Conservation (phyloP, 2,888 invertebrate species). For the Craniophora ligustri region DNA sequence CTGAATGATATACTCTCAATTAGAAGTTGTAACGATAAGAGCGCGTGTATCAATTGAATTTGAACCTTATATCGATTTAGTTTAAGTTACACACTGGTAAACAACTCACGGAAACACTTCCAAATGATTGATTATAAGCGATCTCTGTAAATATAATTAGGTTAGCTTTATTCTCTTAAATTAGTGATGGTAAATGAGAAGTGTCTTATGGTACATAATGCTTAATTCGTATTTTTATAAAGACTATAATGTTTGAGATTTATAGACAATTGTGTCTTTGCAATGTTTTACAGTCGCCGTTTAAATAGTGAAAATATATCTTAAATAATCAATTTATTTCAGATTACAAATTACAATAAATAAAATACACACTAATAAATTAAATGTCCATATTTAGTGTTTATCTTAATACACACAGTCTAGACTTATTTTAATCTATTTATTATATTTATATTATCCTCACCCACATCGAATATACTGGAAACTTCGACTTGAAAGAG, state of each 20-base stretch:
- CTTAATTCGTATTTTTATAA: slow-evolving; percentile 79
- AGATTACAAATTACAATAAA: no score
- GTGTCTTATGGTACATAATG: slow-evolving; percentile 75
- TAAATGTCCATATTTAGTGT: no score
- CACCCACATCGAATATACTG: no score
- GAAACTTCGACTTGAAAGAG: no score
- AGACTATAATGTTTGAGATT: slow-evolving; percentile 63
- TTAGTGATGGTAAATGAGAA: slow-evolving; percentile 61
- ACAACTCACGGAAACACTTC: slow-evolving; percentile 4
- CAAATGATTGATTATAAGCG: slow-evolving; percentile 50
- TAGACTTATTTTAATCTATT: not conserved
- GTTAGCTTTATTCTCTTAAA: slow-evolving; percentile 53
- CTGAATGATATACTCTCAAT: no score
- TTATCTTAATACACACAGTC: no score
- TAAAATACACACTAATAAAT: no score
- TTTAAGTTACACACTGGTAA: no score
- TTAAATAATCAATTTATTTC: no score
- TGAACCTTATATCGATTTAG: no score
- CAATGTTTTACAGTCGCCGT: slow-evolving; percentile 19
- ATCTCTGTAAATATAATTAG: slow-evolving; percentile 66
- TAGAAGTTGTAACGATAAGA: no score
- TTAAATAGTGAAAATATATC: slow-evolving; percentile 11
- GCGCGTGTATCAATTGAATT: no score
- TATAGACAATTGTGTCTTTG: slow-evolving; percentile 52
- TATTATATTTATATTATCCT: not conserved